phyloP scores from a whole-genome alignment of 1,140 invertebrate genomes.

The Mylabris phalerata region DNA sequence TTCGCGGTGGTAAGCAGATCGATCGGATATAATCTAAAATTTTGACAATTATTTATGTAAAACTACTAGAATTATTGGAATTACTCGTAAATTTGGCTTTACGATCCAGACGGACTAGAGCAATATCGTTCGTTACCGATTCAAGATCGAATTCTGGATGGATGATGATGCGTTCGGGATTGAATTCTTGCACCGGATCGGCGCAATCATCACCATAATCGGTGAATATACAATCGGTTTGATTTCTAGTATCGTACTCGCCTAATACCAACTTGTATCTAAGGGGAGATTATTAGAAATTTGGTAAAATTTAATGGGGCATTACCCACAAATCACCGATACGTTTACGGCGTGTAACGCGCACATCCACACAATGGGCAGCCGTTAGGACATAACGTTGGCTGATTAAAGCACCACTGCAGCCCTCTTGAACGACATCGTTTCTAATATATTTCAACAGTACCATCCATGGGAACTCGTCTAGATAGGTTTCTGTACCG shows the following conservation, averaged over 20 bases:
- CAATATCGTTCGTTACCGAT: constrained; percentile 50
- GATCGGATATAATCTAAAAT: constrained; percentile 50
- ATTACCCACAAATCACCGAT: neutral
- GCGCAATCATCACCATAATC: constrained; percentile 33
- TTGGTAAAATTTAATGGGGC: neutral
- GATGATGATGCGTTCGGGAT: constrained; percentile 5
- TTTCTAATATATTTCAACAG: constrained; percentile 45
- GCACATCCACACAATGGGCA: constrained; percentile 54
- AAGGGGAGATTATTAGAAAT: neutral
- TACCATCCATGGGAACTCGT: constrained; percentile 52
- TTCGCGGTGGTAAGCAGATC: constrained; percentile 53
- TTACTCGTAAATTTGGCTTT: constrained; percentile 45
- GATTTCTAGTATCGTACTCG: constrained; percentile 45
- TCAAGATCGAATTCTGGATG: constrained; percentile 38
- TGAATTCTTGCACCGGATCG: constrained; percentile 31
- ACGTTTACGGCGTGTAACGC: constrained; percentile 32
- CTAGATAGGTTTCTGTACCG: constrained; percentile 39
- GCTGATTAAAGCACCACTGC: constrained; percentile 56
- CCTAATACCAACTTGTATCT: constrained; percentile 43
- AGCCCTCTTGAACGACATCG: constrained; percentile 34
- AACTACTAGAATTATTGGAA: neutral
- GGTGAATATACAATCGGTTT: constrained; percentile 43
- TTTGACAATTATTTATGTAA: neutral
- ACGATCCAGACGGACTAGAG: constrained; percentile 46
- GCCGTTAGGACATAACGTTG: constrained; percentile 61